A percentile compares a stretch with the other conserved stretches of the same genome.
Conservation (phyloP, 2,888 invertebrate species). For the Germaria angustata region DNA sequence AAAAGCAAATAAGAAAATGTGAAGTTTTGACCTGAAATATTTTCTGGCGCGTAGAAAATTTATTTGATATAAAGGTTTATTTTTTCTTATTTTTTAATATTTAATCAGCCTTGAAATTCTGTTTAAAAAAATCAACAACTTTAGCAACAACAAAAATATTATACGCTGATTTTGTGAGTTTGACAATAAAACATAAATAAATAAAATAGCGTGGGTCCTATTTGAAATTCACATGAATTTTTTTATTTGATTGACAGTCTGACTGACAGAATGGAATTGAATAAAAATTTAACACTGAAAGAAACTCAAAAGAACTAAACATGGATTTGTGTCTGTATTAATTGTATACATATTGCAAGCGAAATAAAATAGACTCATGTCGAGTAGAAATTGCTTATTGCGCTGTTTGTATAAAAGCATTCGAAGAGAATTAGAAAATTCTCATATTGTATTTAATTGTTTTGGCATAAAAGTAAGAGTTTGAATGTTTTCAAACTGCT, state of each 20-base stretch:
- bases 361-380: too few relatives aligned
- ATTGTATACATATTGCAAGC: too few relatives aligned
- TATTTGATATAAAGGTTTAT: conserved; percentile 14
- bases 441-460: too few relatives aligned
- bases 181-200: not conserved
- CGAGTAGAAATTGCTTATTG: too few relatives aligned
- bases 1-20: not conserved
- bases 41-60: not conserved
- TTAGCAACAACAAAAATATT: not conserved
- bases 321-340: not conserved
- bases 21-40: not conserved
- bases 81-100: not conserved
- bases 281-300: not conserved
- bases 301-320: not conserved
- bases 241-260: not conserved
- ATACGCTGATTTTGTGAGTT: not conserved
- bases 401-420: too few relatives aligned
- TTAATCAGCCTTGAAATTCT: conserved; percentile 29
- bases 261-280: not conserved
- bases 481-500: too few relatives aligned
- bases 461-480: too few relatives aligned
- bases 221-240: not conserved
- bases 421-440: too few relatives aligned
- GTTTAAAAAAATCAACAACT: not conserved
- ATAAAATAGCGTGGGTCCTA: conserved; percentile 7